Conservation (phyloP, 2,113 vertebrate species). For the Thymallus thymallus region DNA sequence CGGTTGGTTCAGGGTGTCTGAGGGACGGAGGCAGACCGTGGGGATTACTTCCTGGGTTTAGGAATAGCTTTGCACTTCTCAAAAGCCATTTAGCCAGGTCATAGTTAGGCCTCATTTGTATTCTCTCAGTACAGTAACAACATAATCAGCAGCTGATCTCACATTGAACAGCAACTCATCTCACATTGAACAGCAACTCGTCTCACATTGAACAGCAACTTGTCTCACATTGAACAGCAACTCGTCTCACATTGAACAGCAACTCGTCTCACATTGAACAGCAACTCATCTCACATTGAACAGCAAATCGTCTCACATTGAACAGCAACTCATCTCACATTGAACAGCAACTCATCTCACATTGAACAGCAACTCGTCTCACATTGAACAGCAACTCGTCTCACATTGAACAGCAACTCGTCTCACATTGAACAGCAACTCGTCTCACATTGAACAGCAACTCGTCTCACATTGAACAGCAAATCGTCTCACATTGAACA, state of each 20-base stretch:
- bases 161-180: not conserved
- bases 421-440: not conserved
- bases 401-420: not conserved
- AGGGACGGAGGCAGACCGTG: not conserved
- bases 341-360: not conserved
- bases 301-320: no score
- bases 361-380: no score
- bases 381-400: not conserved
- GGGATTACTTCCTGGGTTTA: not conserved
- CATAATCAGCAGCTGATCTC: not conserved
- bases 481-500: no score
- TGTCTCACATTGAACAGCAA: not conserved
- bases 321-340: not conserved
- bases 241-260: not conserved
- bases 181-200: not conserved
- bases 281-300: not conserved
- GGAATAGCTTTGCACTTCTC: not conserved
- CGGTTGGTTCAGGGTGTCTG: not conserved
- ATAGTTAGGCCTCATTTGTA: not conserved
- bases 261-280: not conserved
- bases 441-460: not conserved
- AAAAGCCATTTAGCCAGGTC: not conserved
- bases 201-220: not conserved
- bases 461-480: no score
- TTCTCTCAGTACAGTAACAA: not conserved